phyloP scores from a whole-genome alignment of 1,140 invertebrate genomes.

The Eurytemora carolleeae region DNA sequence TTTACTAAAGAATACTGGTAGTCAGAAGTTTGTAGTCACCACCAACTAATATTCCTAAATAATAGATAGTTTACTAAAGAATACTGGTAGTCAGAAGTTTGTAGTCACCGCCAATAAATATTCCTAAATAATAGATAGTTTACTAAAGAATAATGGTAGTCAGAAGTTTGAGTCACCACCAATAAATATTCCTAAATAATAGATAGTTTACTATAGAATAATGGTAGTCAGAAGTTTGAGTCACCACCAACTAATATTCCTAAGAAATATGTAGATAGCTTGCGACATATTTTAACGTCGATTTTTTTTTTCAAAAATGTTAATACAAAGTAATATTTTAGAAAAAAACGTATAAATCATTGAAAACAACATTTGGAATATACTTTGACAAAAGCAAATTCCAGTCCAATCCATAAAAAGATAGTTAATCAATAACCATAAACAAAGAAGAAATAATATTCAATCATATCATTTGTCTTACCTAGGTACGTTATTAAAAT shows the following conservation, averaged over 20 bases:
- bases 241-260: too few species aligned
- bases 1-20: background rate
- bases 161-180: too few species aligned
- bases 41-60: background rate
- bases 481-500: constrained; percentile 63
- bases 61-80: background rate
- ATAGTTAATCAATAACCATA: background rate
- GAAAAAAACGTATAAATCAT: background rate
- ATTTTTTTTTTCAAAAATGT: too few species aligned
- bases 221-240: too few species aligned
- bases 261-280: too few species aligned
- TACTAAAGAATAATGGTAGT: too few species aligned
- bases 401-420: constrained; percentile 26
- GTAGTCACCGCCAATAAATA: too few species aligned
- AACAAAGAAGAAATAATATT: background rate
- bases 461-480: background rate
- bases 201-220: too few species aligned
- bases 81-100: background rate
- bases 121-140: too few species aligned
- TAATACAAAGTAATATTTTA: background rate
- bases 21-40: background rate
- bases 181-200: too few species aligned
- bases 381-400: background rate
- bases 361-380: background rate
- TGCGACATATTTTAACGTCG: too few species aligned